These are phyloP conservation scores for Aromia moschata DNA, from an alignment of 2,888 invertebrate genomes.

Conservation along the genomic window DNA sequence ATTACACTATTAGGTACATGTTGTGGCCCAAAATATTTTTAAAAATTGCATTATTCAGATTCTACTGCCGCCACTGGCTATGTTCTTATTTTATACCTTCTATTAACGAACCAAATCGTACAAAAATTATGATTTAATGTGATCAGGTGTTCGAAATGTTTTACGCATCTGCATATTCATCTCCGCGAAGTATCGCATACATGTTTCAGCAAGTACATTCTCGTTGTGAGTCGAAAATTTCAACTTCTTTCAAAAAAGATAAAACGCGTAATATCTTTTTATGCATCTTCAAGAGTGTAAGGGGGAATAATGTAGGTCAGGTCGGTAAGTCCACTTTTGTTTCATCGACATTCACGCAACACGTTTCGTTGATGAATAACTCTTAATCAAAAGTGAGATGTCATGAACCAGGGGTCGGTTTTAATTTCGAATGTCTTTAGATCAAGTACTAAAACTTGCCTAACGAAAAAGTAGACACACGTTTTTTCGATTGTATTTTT, in stretches of 20 bases:
- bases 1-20: too few relatives aligned
- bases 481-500: too few relatives aligned
- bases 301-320: constrained; percentile 44
- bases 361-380: constrained; percentile 14
- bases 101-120: not conserved
- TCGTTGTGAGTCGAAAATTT: constrained; percentile 19
- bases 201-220: constrained; percentile 21
- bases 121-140: not conserved
- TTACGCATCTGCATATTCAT: constrained; percentile 17
- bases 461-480: too few relatives aligned
- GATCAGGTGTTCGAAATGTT: not conserved
- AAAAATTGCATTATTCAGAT: too few relatives aligned
- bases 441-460: too few relatives aligned
- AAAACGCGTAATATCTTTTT: constrained; percentile 32
- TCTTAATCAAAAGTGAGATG: constrained; percentile 25
- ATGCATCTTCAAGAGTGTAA: constrained; percentile 35
- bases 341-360: constrained; percentile 17
- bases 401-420: too few relatives aligned
- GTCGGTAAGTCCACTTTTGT: constrained; percentile 30
- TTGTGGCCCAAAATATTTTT: too few relatives aligned
- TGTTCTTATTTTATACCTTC: too few relatives aligned
- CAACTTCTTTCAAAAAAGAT: constrained; percentile 22
- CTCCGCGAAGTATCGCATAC: constrained; percentile 11
- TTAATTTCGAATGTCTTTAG: too few relatives aligned
- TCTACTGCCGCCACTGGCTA: too few relatives aligned